Evolutionary conservation across 23 tunicate species (phyloP), one percentile per base, ranked within the genome.

Genomic region (Styela clava): DNA sequence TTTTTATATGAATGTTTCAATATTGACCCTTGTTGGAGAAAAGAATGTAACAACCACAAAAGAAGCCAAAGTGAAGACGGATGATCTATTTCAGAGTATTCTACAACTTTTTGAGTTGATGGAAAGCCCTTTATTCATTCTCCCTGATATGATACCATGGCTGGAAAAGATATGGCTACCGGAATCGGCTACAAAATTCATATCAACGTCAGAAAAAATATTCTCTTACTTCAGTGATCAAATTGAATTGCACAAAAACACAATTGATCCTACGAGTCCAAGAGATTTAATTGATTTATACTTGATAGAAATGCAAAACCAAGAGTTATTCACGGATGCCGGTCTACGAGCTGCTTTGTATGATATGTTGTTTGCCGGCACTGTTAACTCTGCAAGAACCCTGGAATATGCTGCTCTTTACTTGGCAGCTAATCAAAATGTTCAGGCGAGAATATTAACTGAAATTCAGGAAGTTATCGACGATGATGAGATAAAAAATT

Each of bases 391-490:
- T 22, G 12, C 71, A 0, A 1, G 30, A 16, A 67, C 31, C 16
- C 71, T 67, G 19, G 31, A 29, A 22, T 67, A 29, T 16, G 31
- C 31, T 18, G 22, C 31, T 16, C 71, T 67, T 67, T 67, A 67
- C 24, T 67, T 67, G 31, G 71, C 71, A 16, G 71, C 16, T 16
- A n/a, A 67, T 67, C 71, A 67, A 67, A 29, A 67, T 25, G 22
- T 67, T 16, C 71, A 67, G 24, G 16, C 30, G 24, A 22, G 16
- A 16, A 67, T 67, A 18, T 29, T 18, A n/a, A 24, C 19, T 25
- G 71, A 67, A 67, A 67, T 67, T 67, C 23, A 67, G 16, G 22
- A 29, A 12, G 22, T 29, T 1, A 19, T 67, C 22, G 19, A n/a
- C 16, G 31, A 16, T 18, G 22, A 22, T 16, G 30, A 25, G 22